Evolutionary conservation across 2,888 invertebrate species (phyloP).

Genomic region (Thalpophila matura): DNA sequence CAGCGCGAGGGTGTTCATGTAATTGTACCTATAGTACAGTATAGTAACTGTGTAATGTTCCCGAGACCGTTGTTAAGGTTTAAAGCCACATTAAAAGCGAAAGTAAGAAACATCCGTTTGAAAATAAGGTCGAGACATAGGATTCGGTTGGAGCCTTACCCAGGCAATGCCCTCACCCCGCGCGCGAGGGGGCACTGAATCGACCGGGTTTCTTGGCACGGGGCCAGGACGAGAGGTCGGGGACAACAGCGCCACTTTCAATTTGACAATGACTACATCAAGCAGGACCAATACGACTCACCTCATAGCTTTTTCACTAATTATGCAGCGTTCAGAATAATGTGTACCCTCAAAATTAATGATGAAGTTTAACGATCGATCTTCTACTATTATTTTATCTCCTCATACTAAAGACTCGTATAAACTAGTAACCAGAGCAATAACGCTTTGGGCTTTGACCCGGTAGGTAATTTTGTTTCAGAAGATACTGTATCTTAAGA

Average conservation of each 20-base stretch:
- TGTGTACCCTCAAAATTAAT: constrained; percentile 9
- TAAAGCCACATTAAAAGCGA: constrained; percentile 54
- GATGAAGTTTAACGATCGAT: constrained; percentile 17
- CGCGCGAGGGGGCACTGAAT: constrained; percentile 70
- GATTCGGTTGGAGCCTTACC: constrained; percentile 58
- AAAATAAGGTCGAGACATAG: constrained; percentile 67
- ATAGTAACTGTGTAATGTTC: constrained; percentile 6
- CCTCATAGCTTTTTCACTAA: constrained; percentile 43
- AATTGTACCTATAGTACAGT: not conserved
- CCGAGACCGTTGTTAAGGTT: constrained; percentile 24
- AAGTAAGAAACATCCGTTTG: constrained; percentile 55
- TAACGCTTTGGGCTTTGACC: constrained; percentile 28
- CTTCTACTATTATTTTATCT: constrained; percentile 17
- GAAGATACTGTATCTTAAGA: not conserved
- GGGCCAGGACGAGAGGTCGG: constrained; percentile 73
- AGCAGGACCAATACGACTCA: constrained; percentile 62
- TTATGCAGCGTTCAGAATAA: constrained; percentile 20
- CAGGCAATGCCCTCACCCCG: constrained; percentile 59
- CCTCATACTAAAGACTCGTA: constrained; percentile 11
- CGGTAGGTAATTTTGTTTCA: constrained; percentile 11
- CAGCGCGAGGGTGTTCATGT: constrained; percentile 5
- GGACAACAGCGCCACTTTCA: constrained; percentile 73
- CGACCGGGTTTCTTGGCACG: constrained; percentile 81
- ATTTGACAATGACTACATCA: constrained; percentile 74
- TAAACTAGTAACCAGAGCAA: constrained; percentile 26